Evolutionary conservation across 2,113 vertebrate genomes (phyloP).

Genomic region (Picathartes gymnocephalus): DNA sequence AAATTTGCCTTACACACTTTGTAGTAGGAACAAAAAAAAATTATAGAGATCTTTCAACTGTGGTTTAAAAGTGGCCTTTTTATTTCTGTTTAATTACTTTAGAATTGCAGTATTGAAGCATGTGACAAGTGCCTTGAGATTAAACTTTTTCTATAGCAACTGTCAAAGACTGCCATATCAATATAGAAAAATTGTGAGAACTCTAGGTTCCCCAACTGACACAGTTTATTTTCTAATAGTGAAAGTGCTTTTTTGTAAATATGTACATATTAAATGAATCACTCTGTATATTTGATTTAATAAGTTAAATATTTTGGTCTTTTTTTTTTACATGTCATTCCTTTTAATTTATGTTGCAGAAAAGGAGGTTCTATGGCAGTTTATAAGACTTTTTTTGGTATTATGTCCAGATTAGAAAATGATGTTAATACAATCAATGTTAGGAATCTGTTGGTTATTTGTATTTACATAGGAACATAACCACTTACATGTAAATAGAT

Average conservation of each 20-base stretch:
- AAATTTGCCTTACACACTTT: slow-evolving; percentile 63
- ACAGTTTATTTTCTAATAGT: slow-evolving; percentile 71
- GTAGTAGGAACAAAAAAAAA: slow-evolving; percentile 41
- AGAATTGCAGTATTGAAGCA: slow-evolving; percentile 81
- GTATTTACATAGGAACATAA: slow-evolving; percentile 66
- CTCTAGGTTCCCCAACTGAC: slow-evolving; percentile 59
- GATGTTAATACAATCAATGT: slow-evolving; percentile 76
- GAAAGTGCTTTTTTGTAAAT: slow-evolving; percentile 84
- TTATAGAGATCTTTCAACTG: slow-evolving; percentile 73
- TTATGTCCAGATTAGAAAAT: slow-evolving; percentile 65
- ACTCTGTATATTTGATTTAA: slow-evolving; percentile 98
- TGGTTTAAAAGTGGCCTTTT: slow-evolving; percentile 90
- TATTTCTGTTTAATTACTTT: slow-evolving; percentile 71
- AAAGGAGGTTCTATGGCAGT: slow-evolving; percentile 78
- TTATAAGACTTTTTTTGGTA: slow-evolving; percentile 71
- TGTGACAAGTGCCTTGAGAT: slow-evolving; percentile 96
- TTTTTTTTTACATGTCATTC: slow-evolving; percentile 82
- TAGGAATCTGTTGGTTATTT: slow-evolving; percentile 70
- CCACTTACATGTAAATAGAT: slow-evolving; percentile 77
- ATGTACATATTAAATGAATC: slow-evolving; percentile 96
- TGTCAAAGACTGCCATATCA: slow-evolving; percentile 76
- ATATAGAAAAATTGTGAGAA: slow-evolving; percentile 77
- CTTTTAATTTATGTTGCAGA: slow-evolving; percentile 81
- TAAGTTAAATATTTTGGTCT: slow-evolving; percentile 88
- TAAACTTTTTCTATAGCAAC: slow-evolving; percentile 74